phyloP scores from a whole-genome alignment of 37 sponge, comb jelly and placozoan genomes.

The Beroe ovata region DNA sequence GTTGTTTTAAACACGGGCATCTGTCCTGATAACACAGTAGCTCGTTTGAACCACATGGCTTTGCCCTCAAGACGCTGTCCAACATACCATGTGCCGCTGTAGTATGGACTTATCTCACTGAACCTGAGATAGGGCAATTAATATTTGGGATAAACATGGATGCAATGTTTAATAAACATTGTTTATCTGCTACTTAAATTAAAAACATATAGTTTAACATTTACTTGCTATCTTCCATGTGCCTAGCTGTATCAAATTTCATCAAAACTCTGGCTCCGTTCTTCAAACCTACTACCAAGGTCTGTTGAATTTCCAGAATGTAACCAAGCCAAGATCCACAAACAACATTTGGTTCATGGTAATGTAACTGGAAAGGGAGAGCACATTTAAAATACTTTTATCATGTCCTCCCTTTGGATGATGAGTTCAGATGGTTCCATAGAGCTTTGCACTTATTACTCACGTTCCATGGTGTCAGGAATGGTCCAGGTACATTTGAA shows the following conservation, averaged over 20 bases:
- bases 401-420: no score
- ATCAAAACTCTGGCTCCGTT: conserved; percentile 24
- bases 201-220: no score
- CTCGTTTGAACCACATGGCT: conserved; percentile 55
- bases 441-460: no score
- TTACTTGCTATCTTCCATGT: conserved; percentile 67
- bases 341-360: conserved; percentile 56
- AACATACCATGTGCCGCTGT: conserved; percentile 64
- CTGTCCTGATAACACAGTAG: conserved; percentile 40
- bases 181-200: no score
- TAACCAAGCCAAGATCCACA: conserved; percentile 52
- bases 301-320: conserved; percentile 51
- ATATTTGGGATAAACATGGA: no score
- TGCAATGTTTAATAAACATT: no score
- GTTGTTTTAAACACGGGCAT: conserved; percentile 54
- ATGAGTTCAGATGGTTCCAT: no score
- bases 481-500: conserved; percentile 49
- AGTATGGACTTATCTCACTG: conserved; percentile 38
- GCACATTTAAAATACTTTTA: no score
- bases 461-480: conserved; percentile 61
- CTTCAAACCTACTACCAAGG: conserved; percentile 50
- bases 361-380: conserved; percentile 33
- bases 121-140: no score
- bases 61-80: conserved; percentile 55
- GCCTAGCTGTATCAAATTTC: conserved; percentile 59